These are phyloP conservation scores for Cataglyphis altisquamis DNA, from an alignment of 2,888 invertebrate species.

Conservation along the genomic window DNA sequence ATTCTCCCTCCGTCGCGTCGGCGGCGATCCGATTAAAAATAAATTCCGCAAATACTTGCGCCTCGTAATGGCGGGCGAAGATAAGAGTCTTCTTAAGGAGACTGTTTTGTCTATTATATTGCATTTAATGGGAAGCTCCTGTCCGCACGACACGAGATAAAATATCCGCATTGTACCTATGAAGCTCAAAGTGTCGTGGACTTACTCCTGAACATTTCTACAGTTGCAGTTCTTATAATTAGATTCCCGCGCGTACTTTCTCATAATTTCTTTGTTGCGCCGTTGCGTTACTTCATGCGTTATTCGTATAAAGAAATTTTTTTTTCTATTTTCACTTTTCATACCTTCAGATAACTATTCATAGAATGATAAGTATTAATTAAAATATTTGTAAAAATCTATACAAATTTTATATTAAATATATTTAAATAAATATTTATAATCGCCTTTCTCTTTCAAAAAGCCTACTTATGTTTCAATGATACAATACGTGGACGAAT, in stretches of 20 bases:
- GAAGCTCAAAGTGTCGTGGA: not conserved
- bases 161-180: slow-evolving; percentile 28
- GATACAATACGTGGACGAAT: not conserved
- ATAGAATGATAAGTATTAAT: not conserved
- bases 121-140: slow-evolving; percentile 50
- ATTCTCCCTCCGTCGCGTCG: slow-evolving; percentile 34
- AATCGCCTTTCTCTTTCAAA: not conserved
- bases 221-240: slow-evolving; percentile 12
- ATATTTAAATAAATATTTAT: not conserved
- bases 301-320: not conserved
- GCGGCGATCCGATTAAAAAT: slow-evolving; percentile 53
- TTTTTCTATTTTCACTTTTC: not conserved
- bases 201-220: not conserved
- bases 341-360: not conserved
- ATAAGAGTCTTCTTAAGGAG: slow-evolving; percentile 47
- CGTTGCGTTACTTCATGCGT: not conserved
- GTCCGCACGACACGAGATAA: slow-evolving; percentile 43
- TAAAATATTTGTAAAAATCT: not conserved
- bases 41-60: slow-evolving; percentile 51
- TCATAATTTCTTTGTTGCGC: not conserved
- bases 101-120: slow-evolving; percentile 51
- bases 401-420: not conserved
- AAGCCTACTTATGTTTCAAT: not conserved
- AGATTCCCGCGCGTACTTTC: not conserved
- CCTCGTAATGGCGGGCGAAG: slow-evolving; percentile 32